Evolutionary conservation across 2,888 invertebrate genomes (phyloP), one percentile per base, ranked within the genome.

Genomic region (Rosalia funebris): DNA sequence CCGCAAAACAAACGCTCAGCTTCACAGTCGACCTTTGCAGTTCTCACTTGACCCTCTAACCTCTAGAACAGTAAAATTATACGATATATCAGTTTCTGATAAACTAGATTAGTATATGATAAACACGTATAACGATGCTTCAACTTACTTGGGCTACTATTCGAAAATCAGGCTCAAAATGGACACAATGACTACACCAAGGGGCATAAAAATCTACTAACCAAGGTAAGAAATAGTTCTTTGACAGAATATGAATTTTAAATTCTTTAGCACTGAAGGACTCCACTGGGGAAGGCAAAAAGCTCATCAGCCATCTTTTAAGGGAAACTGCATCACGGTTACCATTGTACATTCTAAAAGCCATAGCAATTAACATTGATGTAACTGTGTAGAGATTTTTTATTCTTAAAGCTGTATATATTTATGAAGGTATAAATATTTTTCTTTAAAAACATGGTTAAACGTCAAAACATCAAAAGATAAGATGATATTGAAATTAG

Each of bases 151-250:
- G 61, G 44, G 90, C 88, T 44, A 88, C 84, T 66, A 83, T 82
- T 66, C 87, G 85, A 80, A 88, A 91, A 65, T 88, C 87, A 1
- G 91, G 89, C 61, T 88, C 88, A 77, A 91, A 88, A 62, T 83
- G 82, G 63, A 86, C 84, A 72, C 90, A 91, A 70, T 84, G 85
- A 12, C 83, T 83, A 74, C 87, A 87, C 89, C 90, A 90, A 0
- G 89, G 88, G 11, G 88, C 87, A 75, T 84, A 89, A 77, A 88
- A 91, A 79, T 89, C 88, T 1, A 91, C 83, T 32, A 90, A 72
- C 85, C 87, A 88, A 0, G 85, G 81, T 44, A 74, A 45, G 4
- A 70, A 56, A 54, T 68, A 76, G 19, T 77, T 72, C 54, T 84
- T 83, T 1, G 79, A 75, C 11, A 88, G 72, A 10, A 89, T 83